Conservation (phyloP, 2,888 invertebrate genomes). For the Conops quadrifasciatus region DNA sequence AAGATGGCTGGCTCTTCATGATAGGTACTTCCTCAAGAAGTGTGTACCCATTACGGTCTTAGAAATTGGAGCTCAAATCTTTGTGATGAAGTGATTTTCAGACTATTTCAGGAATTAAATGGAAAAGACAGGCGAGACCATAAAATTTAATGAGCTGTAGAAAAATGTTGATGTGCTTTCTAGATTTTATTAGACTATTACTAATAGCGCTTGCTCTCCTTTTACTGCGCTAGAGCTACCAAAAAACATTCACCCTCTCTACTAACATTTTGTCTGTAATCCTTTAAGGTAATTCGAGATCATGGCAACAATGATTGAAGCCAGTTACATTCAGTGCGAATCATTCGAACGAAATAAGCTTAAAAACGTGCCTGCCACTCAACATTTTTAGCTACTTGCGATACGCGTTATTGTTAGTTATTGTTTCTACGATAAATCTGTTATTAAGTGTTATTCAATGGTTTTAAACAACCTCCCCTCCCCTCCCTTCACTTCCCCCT, state of each 20-base stretch:
- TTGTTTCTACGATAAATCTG: neutral
- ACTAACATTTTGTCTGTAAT: too few species aligned
- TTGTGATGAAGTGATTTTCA: constrained; percentile 9
- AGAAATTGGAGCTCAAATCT: neutral
- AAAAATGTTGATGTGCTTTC: neutral
- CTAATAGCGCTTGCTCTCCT: neutral
- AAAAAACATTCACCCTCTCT: too few species aligned
- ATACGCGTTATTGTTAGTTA: too few species aligned
- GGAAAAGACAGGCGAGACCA: neutral
- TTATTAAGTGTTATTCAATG: neutral
- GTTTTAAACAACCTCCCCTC: constrained; percentile 4
- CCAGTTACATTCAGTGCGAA: neutral
- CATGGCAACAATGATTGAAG: too few species aligned
- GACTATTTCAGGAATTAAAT: neutral
- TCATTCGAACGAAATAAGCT: neutral
- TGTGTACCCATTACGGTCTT: too few species aligned
- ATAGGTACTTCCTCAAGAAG: too few species aligned
- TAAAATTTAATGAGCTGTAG: constrained; percentile 13
- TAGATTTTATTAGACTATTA: neutral
- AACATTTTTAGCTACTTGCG: neutral
- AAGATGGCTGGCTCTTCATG: too few species aligned
- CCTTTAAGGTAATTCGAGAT: too few species aligned
- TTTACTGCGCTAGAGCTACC: too few species aligned
- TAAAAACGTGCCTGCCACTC: neutral
- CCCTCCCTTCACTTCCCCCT: neutral